These are phyloP conservation scores for Camponotus floridanus DNA, from an alignment of 1,140 invertebrate species.

Conservation along the genomic window DNA sequence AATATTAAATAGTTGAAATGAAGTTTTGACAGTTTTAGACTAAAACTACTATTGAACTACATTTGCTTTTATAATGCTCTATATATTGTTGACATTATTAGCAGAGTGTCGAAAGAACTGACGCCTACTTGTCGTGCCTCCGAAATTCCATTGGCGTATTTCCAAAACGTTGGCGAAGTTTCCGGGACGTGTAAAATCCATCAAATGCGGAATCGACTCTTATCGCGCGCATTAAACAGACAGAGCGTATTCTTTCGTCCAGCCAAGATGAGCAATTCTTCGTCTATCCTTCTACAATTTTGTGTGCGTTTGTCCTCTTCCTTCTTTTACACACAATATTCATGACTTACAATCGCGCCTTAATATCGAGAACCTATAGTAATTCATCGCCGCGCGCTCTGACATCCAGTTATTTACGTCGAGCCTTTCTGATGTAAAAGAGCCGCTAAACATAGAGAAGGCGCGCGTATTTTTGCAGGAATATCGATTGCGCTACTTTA, in stretches of 20 bases:
- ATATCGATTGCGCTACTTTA: slow-evolving; percentile 22
- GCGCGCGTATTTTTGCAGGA: slow-evolving; percentile 1
- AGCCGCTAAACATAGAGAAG: slow-evolving; percentile 15
- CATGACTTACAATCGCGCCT: slow-evolving; percentile 24
- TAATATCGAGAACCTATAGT: slow-evolving; percentile 30
- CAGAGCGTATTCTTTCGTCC: slow-evolving; percentile 19
- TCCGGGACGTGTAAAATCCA: slow-evolving; percentile 28
- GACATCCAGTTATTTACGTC: slow-evolving; percentile 38
- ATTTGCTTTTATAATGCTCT: slow-evolving; percentile 14
- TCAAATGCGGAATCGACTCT: slow-evolving; percentile 30
- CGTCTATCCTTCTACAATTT: background rate
- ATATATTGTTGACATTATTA: slow-evolving; percentile 67
- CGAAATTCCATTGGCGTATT: slow-evolving; percentile 73
- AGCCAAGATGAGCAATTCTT: background rate
- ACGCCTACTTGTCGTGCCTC: slow-evolving; percentile 39
- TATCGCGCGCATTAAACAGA: background rate
- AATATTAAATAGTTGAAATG: background rate
- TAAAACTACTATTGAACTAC: slow-evolving; percentile 6
- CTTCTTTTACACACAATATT: slow-evolving; percentile 24
- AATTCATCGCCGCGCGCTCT: slow-evolving; percentile 3
- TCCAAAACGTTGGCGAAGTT: slow-evolving; percentile 64
- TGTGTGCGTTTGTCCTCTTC: background rate
- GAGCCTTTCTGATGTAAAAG: slow-evolving; percentile 53
- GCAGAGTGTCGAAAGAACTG: slow-evolving; percentile 40
- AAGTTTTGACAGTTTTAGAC: background rate